Percentiles rank a stretch among this genome's conserved stretches.
These are phyloP conservation scores for Chouioia cunea DNA, from an alignment of 2,888 invertebrate genomes.

Conservation along the genomic window DNA sequence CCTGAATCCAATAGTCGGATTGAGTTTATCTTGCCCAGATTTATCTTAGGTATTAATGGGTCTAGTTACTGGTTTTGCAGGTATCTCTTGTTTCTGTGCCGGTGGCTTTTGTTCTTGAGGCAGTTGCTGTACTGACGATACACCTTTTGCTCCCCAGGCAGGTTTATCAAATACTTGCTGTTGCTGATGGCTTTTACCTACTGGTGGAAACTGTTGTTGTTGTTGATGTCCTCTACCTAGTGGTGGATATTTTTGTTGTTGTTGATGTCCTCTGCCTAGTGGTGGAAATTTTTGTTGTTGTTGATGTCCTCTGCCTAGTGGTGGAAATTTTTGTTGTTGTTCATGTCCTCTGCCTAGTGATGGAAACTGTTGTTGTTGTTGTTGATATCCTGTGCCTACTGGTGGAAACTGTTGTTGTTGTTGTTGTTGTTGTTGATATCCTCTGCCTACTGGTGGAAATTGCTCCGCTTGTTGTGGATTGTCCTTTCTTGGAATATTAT, in stretches of 20 bases:
- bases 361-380: slow-evolving; percentile 5
- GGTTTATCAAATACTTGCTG: not conserved
- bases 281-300: slow-evolving; percentile 16
- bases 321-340: not conserved
- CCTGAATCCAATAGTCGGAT: too few relatives aligned
- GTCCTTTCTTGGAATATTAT: too few relatives aligned
- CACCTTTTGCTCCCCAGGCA: not conserved
- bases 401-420: not conserved
- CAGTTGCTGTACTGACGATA: too few relatives aligned
- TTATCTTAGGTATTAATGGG: too few relatives aligned
- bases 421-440: slow-evolving; percentile 24
- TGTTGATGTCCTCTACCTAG: not conserved
- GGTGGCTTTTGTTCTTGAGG: too few relatives aligned
- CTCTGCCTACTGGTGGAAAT: not conserved
- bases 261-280: slow-evolving; percentile 23
- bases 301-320: slow-evolving; percentile 2
- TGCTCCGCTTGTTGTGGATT: slow-evolving; percentile 23
- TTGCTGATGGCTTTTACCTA: not conserved
- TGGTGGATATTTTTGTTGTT: not conserved
- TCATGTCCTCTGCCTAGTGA: not conserved
- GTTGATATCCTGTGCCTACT: not conserved
- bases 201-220: not conserved
- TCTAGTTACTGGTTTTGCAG: too few relatives aligned
- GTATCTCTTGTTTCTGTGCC: too few relatives aligned
- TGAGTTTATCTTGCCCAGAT: too few relatives aligned